Evolutionary conservation across 2,113 vertebrate genomes (phyloP).

Genomic region (Syrrhaptes paradoxus): DNA sequence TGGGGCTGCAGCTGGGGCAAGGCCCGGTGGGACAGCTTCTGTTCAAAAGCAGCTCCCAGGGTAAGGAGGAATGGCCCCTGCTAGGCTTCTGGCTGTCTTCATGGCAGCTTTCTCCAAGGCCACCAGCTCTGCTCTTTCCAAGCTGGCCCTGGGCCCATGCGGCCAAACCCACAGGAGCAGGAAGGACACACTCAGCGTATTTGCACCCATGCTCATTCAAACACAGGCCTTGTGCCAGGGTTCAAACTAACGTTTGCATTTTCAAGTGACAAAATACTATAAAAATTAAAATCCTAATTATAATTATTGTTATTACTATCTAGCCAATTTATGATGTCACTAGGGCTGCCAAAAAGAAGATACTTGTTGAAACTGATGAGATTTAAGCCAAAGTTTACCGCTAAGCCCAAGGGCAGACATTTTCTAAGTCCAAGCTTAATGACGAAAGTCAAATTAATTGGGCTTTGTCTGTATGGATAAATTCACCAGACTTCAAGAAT

Average conservation of each 20-base stretch:
- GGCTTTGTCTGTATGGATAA: background rate
- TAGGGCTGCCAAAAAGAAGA: background rate
- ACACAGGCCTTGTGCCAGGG: background rate
- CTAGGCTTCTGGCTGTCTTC: background rate
- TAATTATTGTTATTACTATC: background rate
- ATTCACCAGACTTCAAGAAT: background rate
- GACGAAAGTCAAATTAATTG: background rate
- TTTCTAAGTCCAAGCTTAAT: background rate
- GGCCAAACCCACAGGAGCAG: fast-evolving
- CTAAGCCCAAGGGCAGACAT: background rate
- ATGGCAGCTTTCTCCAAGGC: fast-evolving
- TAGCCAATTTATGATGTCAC: background rate
- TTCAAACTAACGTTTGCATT: background rate
- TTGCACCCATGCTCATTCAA: background rate
- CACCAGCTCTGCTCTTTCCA: background rate
- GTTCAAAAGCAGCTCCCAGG: background rate
- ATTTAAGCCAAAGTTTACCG: background rate
- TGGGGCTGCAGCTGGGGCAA: background rate
- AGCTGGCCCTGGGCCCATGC: background rate
- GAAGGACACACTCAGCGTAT: background rate
- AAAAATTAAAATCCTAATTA: background rate
- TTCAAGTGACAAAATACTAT: background rate
- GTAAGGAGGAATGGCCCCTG: background rate
- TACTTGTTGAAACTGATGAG: background rate
- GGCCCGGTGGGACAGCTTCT: fast-evolving